phyloP scores from a whole-genome alignment of 2,797 vertebrate species.

The Coccyzus lansbergi region DNA sequence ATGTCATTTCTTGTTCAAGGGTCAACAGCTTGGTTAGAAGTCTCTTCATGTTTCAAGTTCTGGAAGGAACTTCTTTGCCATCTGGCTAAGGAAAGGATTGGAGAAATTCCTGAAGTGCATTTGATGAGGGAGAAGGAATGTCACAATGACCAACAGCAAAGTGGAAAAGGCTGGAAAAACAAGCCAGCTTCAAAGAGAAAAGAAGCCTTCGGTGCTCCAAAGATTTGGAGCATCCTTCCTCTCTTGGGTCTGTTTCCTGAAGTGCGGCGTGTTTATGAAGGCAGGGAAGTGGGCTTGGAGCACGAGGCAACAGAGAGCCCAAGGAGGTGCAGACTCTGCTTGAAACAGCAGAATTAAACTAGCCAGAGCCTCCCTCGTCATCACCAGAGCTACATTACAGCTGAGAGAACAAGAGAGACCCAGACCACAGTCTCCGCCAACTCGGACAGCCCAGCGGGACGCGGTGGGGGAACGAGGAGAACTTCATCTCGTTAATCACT shows the following conservation, averaged over 20 bases:
- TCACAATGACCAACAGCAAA: neutral
- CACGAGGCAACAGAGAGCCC: neutral
- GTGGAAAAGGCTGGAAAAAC: slow-evolving; percentile 9
- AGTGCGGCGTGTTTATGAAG: rapidly evolving
- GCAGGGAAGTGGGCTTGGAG: neutral
- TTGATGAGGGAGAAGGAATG: neutral
- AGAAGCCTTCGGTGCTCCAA: rapidly evolving
- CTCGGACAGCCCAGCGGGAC: neutral
- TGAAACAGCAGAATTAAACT: neutral
- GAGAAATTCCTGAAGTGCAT: slow-evolving; percentile 6
- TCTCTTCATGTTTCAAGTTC: neutral
- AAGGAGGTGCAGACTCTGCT: neutral
- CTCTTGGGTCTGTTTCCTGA: neutral
- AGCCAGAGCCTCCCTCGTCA: neutral
- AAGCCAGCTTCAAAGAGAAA: neutral
- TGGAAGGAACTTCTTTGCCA: neutral
- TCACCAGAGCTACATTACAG: neutral
- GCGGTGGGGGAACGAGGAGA: neutral
- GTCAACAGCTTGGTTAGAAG: neutral
- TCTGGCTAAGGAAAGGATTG: neutral
- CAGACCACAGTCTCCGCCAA: neutral
- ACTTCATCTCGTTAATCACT: neutral
- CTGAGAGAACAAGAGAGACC: neutral
- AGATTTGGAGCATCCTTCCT: neutral
- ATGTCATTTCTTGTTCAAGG: neutral